Percentiles rank a stretch among this genome's conserved stretches.
phyloP scores from a whole-genome alignment of 1,140 invertebrate species.

The Contarinia nasturtii region DNA sequence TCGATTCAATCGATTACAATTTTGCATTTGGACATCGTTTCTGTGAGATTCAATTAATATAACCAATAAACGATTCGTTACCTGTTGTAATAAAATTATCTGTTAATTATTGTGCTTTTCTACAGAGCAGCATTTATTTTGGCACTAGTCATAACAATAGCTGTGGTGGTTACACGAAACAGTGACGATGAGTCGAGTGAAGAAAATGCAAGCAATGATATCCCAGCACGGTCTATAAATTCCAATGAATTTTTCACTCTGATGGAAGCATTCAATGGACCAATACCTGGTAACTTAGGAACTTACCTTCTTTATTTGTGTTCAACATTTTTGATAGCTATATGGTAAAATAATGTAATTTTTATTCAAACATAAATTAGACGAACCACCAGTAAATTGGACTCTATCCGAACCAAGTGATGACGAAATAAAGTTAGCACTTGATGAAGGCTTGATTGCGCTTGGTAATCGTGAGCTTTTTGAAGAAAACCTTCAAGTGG shows the following conservation, averaged over 20 bases:
- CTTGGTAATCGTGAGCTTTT: slow-evolving; percentile 29
- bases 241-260: background rate
- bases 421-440: slow-evolving; percentile 22
- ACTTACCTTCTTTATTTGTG: slow-evolving; percentile 6
- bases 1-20: slow-evolving; percentile 44
- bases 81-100: background rate
- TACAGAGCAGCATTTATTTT: background rate
- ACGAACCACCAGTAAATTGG: slow-evolving; percentile 16
- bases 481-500: slow-evolving; percentile 27
- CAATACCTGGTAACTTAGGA: background rate
- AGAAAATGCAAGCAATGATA: background rate
- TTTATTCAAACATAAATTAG: slow-evolving; percentile 9
- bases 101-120: background rate
- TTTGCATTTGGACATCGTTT: slow-evolving; percentile 39
- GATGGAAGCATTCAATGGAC: background rate
- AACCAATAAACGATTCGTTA: background rate
- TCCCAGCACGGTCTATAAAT: background rate
- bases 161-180: background rate
- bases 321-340: slow-evolving; percentile 7
- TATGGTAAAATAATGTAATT: slow-evolving; percentile 6
- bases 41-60: slow-evolving; percentile 30
- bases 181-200: background rate
- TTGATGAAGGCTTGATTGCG: slow-evolving; percentile 32
- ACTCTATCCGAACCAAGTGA: slow-evolving; percentile 10
- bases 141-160: background rate